Percentiles rank a stretch among this genome's conserved stretches.
These are phyloP conservation scores for Bombyx mandarina DNA, from an alignment of 1,140 invertebrate species.

Conservation along the genomic window DNA sequence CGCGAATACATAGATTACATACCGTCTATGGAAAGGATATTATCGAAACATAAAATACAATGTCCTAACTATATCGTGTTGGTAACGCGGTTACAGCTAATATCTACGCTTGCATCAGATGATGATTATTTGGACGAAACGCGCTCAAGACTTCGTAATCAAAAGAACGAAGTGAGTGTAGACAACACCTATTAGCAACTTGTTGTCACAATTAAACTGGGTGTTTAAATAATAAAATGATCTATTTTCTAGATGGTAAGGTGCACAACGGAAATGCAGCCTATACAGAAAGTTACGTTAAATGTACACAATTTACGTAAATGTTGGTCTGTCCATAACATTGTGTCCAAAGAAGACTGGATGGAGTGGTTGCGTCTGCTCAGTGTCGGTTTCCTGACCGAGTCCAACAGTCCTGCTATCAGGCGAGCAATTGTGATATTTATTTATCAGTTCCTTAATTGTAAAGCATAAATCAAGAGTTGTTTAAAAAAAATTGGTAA, in stretches of 20 bases:
- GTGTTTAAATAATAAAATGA: neutral
- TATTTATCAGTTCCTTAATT: conserved; percentile 2
- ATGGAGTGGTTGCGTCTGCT: conserved; percentile 94
- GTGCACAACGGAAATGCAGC: conserved; percentile 73
- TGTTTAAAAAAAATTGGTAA: neutral
- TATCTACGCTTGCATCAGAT: conserved; percentile 78
- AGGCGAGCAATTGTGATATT: conserved; percentile 38
- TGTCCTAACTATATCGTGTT: conserved; percentile 87
- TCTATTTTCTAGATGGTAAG: conserved; percentile 5
- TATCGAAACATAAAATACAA: conserved; percentile 86
- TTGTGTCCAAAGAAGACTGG: conserved; percentile 97
- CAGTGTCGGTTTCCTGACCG: conserved; percentile 91
- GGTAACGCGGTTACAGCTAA: conserved; percentile 78
- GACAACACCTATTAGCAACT: conserved; percentile 1
- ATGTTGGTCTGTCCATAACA: conserved; percentile 86
- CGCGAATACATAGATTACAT: conserved; percentile 94
- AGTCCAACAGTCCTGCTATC: conserved; percentile 94
- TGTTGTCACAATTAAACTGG: neutral
- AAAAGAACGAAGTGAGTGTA: conserved; percentile 38
- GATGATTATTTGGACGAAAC: conserved; percentile 76
- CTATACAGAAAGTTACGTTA: conserved; percentile 84
- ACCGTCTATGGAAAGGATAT: conserved; percentile 88
- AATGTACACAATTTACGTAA: conserved; percentile 85
- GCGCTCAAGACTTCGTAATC: conserved; percentile 47
- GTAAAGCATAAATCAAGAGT: conserved; percentile 3